Conservation (phyloP, 1,140 invertebrate species). For the Achroia grisella region DNA sequence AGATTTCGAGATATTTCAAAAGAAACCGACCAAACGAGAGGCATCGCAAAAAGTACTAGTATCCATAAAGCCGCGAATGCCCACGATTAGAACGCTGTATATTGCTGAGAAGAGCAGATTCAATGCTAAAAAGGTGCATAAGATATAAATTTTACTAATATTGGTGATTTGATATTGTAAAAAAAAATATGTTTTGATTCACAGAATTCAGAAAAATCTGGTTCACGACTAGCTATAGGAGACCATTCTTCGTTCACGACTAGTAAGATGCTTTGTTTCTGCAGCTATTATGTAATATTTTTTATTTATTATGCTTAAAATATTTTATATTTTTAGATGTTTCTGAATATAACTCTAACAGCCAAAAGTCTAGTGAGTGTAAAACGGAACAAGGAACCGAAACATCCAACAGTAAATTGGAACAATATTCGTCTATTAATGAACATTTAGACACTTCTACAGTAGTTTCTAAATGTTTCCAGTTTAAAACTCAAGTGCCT, state of each 20-base stretch:
- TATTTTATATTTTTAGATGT: slow-evolving; percentile 23
- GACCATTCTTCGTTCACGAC: slow-evolving; percentile 51
- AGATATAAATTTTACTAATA: background rate
- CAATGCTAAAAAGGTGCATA: slow-evolving; percentile 32
- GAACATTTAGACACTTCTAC: slow-evolving; percentile 26
- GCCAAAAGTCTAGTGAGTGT: slow-evolving; percentile 20
- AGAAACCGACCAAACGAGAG: slow-evolving; percentile 19
- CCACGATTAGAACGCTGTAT: slow-evolving; percentile 55
- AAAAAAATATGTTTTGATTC: slow-evolving; percentile 7
- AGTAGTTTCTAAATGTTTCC: slow-evolving; percentile 28
- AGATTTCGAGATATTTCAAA: slow-evolving; percentile 45
- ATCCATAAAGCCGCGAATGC: slow-evolving; percentile 43
- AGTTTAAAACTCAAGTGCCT: slow-evolving; percentile 19
- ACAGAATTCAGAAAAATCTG: slow-evolving; percentile 40
- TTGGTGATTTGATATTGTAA: background rate
- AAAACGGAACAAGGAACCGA: slow-evolving; percentile 13
- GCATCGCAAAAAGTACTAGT: slow-evolving; percentile 42
- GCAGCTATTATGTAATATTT: background rate
- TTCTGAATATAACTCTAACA: slow-evolving; percentile 28
- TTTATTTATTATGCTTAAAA: too few species aligned
- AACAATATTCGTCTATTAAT: slow-evolving; percentile 20
- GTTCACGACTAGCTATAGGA: slow-evolving; percentile 45
- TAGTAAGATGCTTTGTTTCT: slow-evolving; percentile 27
- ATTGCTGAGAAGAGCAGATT: slow-evolving; percentile 50
- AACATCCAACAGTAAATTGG: slow-evolving; percentile 20